Evolutionary conservation across 2,113 vertebrate species (phyloP), one percentile per base, ranked within the genome.

Genomic region (Corynorhinus townsendii): DNA sequence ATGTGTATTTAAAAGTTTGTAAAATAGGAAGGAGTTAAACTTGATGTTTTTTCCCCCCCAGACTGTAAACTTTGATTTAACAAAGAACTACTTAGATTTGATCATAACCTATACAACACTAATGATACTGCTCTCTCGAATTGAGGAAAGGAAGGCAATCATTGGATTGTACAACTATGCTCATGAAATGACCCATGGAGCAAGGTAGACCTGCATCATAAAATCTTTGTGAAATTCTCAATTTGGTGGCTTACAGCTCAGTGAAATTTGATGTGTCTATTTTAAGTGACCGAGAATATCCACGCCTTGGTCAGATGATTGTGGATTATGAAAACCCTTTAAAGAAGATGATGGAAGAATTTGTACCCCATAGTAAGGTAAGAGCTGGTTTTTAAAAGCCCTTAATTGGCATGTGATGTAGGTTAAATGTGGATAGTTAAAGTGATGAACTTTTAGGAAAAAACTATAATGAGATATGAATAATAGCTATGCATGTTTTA

Each of bases 281-380:
- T 98, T 96, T 82, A 93, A 99, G 99, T 98, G 99, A 99, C 98
- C 98, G 99, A 96, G 99, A 99, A 97, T 99, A 99, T 95, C 99
- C 99, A 94, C 98, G 99, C 95, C 98, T 99, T 97, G 99, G 99
- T 95, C 99, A 99, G 98, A 99, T 99, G 99, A 99, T 99, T 95
- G 99, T 99, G 97, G 99, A 99, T 98, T 99, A 99, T 98, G 99
- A 99, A 98, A 99, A 99, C 93, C 99, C 99, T 72, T 97, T 99
- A 97, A 99, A 99, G 98, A 99, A 99, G 98, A 99, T 99, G 99
- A 99, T 99, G 99, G 99, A 99, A 98, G 99, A 99, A 98, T 99
- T 99, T 98, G 99, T 99, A 95, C 99, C 99, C 87, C 99, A 99
- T 84, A 99, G 99, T 98, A 99, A 99, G 98, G 99, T 99, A 98